Conservation (phyloP, 2,113 vertebrate species). For the Bothrops jararaca region DNA sequence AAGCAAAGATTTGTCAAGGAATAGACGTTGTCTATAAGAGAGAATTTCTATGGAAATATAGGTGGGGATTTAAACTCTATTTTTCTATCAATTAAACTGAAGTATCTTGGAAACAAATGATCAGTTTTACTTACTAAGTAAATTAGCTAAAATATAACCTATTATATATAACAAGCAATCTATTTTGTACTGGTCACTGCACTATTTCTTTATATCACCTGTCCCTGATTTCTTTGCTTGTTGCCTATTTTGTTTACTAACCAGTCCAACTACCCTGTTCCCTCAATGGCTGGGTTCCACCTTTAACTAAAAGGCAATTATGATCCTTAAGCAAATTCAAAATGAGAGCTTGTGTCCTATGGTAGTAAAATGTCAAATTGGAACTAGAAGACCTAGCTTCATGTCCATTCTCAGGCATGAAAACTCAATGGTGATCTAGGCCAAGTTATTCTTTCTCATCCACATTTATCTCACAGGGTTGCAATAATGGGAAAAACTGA, state of each 20-base stretch:
- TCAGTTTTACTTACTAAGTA: not conserved
- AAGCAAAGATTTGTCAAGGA: not conserved
- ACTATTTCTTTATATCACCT: constrained; percentile 14
- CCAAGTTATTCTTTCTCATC: not conserved
- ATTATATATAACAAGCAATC: not conserved
- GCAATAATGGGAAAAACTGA: not conserved
- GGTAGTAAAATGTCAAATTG: not conserved
- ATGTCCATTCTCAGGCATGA: not conserved
- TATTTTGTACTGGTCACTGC: constrained; percentile 7
- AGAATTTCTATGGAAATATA: not conserved
- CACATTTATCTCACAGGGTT: not conserved
- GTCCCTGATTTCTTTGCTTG: constrained; percentile 7
- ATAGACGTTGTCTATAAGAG: not conserved
- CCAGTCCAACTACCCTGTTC: not conserved
- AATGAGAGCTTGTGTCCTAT: not conserved
- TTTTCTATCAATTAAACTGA: not conserved
- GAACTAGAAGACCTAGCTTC: not conserved
- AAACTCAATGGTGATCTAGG: not conserved
- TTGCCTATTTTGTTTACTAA: not conserved
- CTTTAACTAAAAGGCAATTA: not conserved
- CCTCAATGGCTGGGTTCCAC: not conserved
- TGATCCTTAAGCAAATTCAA: not conserved
- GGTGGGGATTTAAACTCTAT: not conserved
- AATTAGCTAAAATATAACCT: not conserved
- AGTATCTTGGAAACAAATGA: not conserved